These are phyloP conservation scores for Tetragonula clypearis DNA, from an alignment of 1,140 invertebrate species.

Conservation along the genomic window DNA sequence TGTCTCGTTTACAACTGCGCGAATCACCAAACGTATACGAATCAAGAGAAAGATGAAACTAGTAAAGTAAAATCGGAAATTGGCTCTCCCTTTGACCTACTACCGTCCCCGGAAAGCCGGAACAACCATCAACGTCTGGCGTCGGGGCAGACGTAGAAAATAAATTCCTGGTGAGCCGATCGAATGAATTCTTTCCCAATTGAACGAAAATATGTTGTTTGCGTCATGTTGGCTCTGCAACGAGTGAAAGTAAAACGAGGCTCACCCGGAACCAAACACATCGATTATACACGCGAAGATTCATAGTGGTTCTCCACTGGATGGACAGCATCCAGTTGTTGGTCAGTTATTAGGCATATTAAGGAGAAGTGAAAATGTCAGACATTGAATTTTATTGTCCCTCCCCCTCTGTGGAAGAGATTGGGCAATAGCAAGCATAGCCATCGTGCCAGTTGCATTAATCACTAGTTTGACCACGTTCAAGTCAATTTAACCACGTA, in stretches of 20 bases:
- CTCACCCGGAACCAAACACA: constrained; percentile 71
- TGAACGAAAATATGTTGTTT: constrained; percentile 65
- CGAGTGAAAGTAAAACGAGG: constrained; percentile 77
- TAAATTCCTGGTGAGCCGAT: constrained; percentile 11
- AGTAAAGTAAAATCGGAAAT: neutral
- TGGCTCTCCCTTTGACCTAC: neutral
- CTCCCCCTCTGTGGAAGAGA: neutral
- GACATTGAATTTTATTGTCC: neutral
- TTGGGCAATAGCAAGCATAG: constrained; percentile 21
- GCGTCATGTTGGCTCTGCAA: constrained; percentile 72
- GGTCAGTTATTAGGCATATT: constrained; percentile 35
- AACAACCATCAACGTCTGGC: neutral
- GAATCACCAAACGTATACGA: neutral
- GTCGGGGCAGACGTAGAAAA: constrained; percentile 19
- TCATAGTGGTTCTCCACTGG: constrained; percentile 2
- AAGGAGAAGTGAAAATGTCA: constrained; percentile 51
- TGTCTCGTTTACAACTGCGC: neutral
- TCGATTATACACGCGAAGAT: constrained; percentile 49
- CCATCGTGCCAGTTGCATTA: constrained; percentile 17
- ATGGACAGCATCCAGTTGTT: constrained; percentile 42
- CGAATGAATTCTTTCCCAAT: constrained; percentile 23
- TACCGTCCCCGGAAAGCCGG: neutral
- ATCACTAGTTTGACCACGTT: constrained; percentile 40
- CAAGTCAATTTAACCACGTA: constrained; percentile 49
- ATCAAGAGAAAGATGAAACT: neutral